Evolutionary conservation across 2,888 invertebrate species (phyloP).

Genomic region (Catocala nupta): DNA sequence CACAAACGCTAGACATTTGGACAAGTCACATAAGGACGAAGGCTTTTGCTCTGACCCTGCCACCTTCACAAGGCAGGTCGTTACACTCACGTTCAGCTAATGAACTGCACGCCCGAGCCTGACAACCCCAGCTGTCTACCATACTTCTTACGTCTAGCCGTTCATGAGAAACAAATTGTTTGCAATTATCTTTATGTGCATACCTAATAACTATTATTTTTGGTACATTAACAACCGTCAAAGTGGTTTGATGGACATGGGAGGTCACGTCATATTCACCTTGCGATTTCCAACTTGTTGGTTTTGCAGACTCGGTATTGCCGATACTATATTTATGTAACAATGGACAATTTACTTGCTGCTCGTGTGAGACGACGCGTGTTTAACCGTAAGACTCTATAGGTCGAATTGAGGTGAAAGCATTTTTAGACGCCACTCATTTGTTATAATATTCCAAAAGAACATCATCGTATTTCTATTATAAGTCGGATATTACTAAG

Average conservation of each 20-base stretch:
- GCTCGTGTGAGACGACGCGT: no score
- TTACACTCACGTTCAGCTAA: conserved; percentile 62
- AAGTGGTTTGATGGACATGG: conserved; percentile 2
- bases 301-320: no score
- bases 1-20: conserved; percentile 67
- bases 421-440: no score
- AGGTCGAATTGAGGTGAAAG: no score
- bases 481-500: no score
- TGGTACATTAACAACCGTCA: conserved; percentile 1
- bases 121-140: conserved; percentile 50
- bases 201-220: conserved; percentile 7
- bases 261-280: conserved; percentile 12
- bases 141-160: conserved; percentile 30
- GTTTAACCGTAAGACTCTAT: no score
- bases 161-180: conserved; percentile 11
- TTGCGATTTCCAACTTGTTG: background rate
- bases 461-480: no score
- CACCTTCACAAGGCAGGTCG: conserved; percentile 73
- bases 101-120: conserved; percentile 54
- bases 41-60: conserved; percentile 71
- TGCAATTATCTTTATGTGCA: conserved; percentile 5
- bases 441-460: no score
- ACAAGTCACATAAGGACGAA: conserved; percentile 72
- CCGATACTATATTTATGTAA: no score
- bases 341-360: no score